phyloP scores from a whole-genome alignment of 2,113 vertebrate genomes.

The Eleginops maclovinus region DNA sequence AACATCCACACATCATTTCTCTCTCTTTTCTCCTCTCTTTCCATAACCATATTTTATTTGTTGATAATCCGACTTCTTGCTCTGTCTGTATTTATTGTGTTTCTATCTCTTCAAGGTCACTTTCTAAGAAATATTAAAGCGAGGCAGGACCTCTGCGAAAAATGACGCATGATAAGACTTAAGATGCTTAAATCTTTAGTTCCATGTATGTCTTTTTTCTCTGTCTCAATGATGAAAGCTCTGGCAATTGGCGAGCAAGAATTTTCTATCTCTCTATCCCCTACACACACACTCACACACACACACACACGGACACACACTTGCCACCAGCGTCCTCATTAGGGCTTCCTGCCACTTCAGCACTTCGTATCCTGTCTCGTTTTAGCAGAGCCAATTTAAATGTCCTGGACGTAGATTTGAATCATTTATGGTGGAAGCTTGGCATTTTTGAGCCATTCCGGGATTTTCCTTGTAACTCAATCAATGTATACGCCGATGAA shows the following conservation, averaged over 20 bases:
- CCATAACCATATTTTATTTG: neutral
- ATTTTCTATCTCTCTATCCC: neutral
- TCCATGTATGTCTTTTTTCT: constrained; percentile 8
- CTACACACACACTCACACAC: constrained; percentile 25
- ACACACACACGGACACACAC: constrained; percentile 31
- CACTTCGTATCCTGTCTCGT: constrained; percentile 55
- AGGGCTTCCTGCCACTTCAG: constrained; percentile 61
- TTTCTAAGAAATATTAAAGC: constrained; percentile 8
- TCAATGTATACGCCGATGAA: neutral
- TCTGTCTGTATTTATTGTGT: neutral
- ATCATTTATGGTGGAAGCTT: constrained; percentile 48
- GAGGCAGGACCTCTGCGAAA: constrained; percentile 12
- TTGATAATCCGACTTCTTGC: constrained; percentile 23
- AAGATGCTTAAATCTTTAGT: neutral
- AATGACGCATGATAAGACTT: constrained; percentile 12
- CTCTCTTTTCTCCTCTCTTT: neutral
- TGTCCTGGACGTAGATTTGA: constrained; percentile 57
- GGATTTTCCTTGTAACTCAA: constrained; percentile 9
- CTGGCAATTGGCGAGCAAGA: constrained; percentile 39
- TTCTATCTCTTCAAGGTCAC: neutral
- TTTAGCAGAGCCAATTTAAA: constrained; percentile 62
- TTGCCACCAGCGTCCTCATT: constrained; percentile 68
- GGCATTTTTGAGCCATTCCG: constrained; percentile 18
- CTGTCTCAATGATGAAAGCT: constrained; percentile 50
- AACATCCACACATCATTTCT: neutral